Evolutionary conservation across 1,140 invertebrate species (phyloP).

Genomic region (Galleria mellonella): DNA sequence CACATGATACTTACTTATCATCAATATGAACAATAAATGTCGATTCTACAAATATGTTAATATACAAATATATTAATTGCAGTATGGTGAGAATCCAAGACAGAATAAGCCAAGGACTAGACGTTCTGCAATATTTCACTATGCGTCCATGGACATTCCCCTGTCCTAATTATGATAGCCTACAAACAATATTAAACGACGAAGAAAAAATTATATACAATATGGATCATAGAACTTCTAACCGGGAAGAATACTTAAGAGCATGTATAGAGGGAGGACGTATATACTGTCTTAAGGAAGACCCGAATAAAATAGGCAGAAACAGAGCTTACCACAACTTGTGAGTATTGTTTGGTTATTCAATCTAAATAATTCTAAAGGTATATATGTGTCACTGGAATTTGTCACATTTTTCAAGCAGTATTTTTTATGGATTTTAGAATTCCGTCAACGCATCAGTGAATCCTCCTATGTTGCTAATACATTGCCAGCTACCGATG

Average conservation of each 20-base stretch:
- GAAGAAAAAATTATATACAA: constrained; percentile 77
- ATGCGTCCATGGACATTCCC: constrained; percentile 81
- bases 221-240: constrained; percentile 65
- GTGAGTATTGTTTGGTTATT: constrained; percentile 52
- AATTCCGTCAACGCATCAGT: too few species aligned
- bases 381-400: too few species aligned
- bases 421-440: too few species aligned
- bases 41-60: background rate
- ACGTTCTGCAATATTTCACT: constrained; percentile 83
- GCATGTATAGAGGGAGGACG: constrained; percentile 47
- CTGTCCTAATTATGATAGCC: constrained; percentile 58
- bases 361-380: too few species aligned
- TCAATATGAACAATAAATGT: too few species aligned
- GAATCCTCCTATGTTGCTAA: too few species aligned
- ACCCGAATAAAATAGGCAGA: constrained; percentile 28
- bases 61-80: constrained; percentile 29
- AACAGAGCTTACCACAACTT: constrained; percentile 50
- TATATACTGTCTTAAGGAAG: constrained; percentile 51
- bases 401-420: too few species aligned
- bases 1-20: too few species aligned
- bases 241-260: constrained; percentile 47
- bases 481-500: too few species aligned
- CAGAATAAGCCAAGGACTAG: constrained; percentile 68
- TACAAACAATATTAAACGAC: constrained; percentile 74
- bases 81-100: constrained; percentile 75